A percentile compares a stretch with the other conserved stretches of the same genome.
phyloP scores from a whole-genome alignment of 2,888 invertebrate genomes.

The Meta bourneti region DNA sequence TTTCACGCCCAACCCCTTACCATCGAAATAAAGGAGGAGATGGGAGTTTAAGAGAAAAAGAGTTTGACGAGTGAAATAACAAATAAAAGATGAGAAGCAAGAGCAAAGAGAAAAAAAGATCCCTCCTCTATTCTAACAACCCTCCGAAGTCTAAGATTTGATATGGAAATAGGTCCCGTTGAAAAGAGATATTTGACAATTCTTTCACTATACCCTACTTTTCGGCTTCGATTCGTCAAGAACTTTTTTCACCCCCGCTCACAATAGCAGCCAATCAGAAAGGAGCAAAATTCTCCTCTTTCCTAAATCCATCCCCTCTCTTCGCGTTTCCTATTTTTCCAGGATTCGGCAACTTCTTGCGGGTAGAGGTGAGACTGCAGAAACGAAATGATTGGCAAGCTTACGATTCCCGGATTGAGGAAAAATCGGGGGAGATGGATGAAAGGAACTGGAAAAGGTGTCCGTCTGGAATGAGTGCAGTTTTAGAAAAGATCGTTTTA shows the following conservation, averaged over 20 bases:
- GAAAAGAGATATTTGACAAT: constrained; percentile 1
- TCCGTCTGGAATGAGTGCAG: background rate
- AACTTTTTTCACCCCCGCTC: background rate
- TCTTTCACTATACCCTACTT: background rate
- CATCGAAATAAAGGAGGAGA: background rate
- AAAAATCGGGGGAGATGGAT: background rate
- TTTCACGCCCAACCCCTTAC: background rate
- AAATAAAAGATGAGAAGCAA: background rate
- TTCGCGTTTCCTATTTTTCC: background rate
- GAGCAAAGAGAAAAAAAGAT: background rate
- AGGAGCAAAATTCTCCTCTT: background rate
- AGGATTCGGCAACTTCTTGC: background rate
- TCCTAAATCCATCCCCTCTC: background rate
- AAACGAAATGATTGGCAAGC: background rate
- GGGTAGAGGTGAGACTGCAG: background rate
- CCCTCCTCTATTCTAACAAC: background rate
- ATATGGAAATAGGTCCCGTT: background rate
- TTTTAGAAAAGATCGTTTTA: background rate
- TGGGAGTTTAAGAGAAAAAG: background rate
- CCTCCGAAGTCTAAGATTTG: background rate
- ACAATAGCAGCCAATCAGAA: background rate
- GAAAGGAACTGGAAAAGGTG: background rate
- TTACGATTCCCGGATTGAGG: background rate
- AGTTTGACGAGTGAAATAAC: background rate
- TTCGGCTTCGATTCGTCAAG: background rate